Percentiles rank a stretch among this genome's conserved stretches.
phyloP scores from a whole-genome alignment of 2,888 invertebrate genomes.

The Gasteruption jaculator region DNA sequence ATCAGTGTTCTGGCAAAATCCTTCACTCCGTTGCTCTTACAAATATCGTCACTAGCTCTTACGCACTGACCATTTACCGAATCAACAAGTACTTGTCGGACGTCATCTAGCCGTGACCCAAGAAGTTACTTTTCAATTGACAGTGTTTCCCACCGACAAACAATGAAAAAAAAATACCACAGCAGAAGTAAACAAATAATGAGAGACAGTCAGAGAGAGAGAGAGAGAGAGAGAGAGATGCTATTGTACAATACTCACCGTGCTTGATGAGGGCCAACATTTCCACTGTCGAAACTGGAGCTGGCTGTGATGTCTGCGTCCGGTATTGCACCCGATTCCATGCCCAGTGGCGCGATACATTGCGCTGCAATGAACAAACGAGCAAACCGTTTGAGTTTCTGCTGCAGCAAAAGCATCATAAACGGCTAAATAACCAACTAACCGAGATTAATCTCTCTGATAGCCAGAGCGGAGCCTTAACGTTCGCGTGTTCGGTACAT shows the following conservation, averaged over 20 bases:
- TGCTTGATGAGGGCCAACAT: slow-evolving; percentile 63
- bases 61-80: too few species aligned
- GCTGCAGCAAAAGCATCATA: slow-evolving; percentile 33
- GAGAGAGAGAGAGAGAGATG: slow-evolving; percentile 20
- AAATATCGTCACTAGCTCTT: too few species aligned
- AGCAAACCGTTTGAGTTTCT: slow-evolving; percentile 20
- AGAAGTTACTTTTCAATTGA: not conserved
- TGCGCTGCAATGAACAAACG: slow-evolving; percentile 51
- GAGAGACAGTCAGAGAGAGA: slow-evolving; percentile 12
- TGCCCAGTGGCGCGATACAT: slow-evolving; percentile 61
- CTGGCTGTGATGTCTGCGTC: slow-evolving; percentile 63
- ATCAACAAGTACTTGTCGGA: slow-evolving; percentile 1
- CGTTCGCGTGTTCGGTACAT: slow-evolving; percentile 23
- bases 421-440: slow-evolving; percentile 43
- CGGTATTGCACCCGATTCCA: slow-evolving; percentile 61
- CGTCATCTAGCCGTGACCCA: not conserved
- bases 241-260: slow-evolving; percentile 55
- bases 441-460: slow-evolving; percentile 39
- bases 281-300: slow-evolving; percentile 61
- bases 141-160: too few species aligned
- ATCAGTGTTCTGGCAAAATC: too few species aligned
- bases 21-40: too few species aligned
- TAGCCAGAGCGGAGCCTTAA: slow-evolving; percentile 36
- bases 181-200: not conserved
- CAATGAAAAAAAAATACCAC: slow-evolving; percentile 3